These are phyloP conservation scores for Gymnoscelis rufifasciata DNA, from an alignment of 2,888 invertebrate species.

Conservation along the genomic window DNA sequence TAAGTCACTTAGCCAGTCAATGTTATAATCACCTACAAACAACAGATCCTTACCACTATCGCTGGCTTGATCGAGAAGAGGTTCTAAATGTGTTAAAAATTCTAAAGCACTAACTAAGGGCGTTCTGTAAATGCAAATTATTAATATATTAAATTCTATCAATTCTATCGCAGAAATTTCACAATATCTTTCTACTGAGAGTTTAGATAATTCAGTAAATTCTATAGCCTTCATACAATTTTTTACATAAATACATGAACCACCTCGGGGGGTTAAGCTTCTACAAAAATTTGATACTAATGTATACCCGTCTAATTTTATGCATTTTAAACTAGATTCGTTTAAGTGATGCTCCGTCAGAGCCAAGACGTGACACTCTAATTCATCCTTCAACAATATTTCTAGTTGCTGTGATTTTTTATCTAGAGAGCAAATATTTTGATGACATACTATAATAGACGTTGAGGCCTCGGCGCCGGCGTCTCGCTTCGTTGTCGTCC, in stretches of 20 bases:
- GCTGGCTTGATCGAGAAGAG: no score
- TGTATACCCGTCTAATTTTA: not conserved
- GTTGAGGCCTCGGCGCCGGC: no score
- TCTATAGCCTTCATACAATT: constrained; percentile 4
- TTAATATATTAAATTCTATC: not conserved
- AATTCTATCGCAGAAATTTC: constrained; percentile 7
- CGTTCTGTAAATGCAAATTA: not conserved
- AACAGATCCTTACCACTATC: not conserved
- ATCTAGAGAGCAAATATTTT: constrained; percentile 2
- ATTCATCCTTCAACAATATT: constrained; percentile 1
- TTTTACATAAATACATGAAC: constrained; percentile 11
- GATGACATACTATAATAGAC: constrained; percentile 8
- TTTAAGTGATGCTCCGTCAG: constrained; percentile 9
- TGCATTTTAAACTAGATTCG: not conserved
- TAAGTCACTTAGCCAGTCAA: not conserved
- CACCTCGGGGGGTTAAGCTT: constrained; percentile 1
- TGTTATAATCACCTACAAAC: no score
- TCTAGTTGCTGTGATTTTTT: constrained; percentile 4
- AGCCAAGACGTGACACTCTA: constrained; percentile 6
- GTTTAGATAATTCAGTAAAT: not conserved
- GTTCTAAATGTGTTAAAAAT: not conserved
- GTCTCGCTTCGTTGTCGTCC: no score
- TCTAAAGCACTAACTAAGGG: not conserved
- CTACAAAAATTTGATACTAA: constrained; percentile 9
- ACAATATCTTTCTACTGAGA: constrained; percentile 1